These are phyloP conservation scores for Spodoptera littoralis DNA, from an alignment of 2,888 invertebrate species.

Conservation along the genomic window DNA sequence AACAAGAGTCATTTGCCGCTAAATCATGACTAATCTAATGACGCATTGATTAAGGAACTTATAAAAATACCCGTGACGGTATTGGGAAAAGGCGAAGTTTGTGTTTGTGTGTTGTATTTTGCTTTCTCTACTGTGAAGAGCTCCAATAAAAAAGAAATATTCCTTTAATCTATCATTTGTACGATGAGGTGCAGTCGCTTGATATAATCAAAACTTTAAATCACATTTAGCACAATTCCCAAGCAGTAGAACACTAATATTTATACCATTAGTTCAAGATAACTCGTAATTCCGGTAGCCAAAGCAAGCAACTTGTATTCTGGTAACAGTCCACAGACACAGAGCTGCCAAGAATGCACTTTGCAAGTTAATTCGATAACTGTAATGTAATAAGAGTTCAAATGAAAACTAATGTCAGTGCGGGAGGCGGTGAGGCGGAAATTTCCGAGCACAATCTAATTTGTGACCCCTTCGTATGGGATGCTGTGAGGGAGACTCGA, in stretches of 20 bases:
- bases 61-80: conserved; percentile 6
- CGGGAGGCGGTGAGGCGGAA: conserved; percentile 71
- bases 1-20: conserved; percentile 31
- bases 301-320: too few species aligned
- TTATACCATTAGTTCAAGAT: too few species aligned
- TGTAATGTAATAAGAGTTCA: conserved; percentile 72
- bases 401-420: conserved; percentile 85
- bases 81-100: not conserved
- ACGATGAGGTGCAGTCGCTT: not conserved
- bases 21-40: conserved; percentile 42
- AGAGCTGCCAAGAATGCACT: conserved; percentile 37
- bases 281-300: too few species aligned
- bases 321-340: conserved; percentile 15
- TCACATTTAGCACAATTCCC: too few species aligned
- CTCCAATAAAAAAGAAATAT: not conserved
- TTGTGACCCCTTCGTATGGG: conserved; percentile 65
- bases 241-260: not conserved
- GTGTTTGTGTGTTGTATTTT: too few species aligned
- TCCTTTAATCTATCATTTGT: too few species aligned
- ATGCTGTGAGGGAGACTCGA: conserved; percentile 17
- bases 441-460: conserved; percentile 79
- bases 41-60: conserved; percentile 32
- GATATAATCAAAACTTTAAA: not conserved
- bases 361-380: conserved; percentile 67
- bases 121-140: not conserved